A percentile compares a stretch with the other conserved stretches of the same genome.
Evolutionary conservation across 2,888 invertebrate species (phyloP).

Genomic region (Aelia acuminata): DNA sequence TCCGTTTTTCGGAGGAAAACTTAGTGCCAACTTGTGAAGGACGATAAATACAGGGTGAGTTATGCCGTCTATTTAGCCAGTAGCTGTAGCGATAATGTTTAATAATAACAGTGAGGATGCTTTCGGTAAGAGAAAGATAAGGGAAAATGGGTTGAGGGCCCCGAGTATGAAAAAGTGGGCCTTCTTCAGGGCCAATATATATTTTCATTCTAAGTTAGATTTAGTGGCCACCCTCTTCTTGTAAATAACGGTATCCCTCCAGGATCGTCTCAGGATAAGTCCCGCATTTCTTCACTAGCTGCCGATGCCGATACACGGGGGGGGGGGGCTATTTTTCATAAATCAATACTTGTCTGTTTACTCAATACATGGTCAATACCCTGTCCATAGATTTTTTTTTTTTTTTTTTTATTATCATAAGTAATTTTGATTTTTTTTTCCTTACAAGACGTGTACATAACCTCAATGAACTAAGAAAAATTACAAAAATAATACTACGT

Average conservation of each 20-base stretch:
- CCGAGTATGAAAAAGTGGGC: conserved; percentile 45
- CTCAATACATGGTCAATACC: no score
- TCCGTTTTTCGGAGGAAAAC: not conserved
- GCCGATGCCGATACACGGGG: not conserved
- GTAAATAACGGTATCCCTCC: conserved; percentile 16
- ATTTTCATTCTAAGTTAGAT: conserved; percentile 45
- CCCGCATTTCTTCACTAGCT: conserved; percentile 20
- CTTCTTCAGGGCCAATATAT: conserved; percentile 30
- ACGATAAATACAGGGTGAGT: not conserved
- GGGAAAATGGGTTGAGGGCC: not conserved
- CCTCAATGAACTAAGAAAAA: no score
- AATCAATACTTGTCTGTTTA: not conserved
- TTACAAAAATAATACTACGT: no score
- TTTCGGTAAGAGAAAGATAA: conserved; percentile 37
- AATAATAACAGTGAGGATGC: conserved; percentile 19
- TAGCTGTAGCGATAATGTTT: conserved; percentile 42
- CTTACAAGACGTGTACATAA: no score
- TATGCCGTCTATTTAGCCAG: not conserved
- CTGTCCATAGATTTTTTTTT: no score
- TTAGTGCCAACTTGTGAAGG: not conserved
- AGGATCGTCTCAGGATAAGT: not conserved
- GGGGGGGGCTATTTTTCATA: not conserved
- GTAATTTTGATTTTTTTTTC: no score
- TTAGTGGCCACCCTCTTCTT: conserved; percentile 7
- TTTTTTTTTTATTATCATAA: no score